Base-by-base conservation (phyloP, 2,797 vertebrate genomes). In the Chloroceryle amazona region DNA sequence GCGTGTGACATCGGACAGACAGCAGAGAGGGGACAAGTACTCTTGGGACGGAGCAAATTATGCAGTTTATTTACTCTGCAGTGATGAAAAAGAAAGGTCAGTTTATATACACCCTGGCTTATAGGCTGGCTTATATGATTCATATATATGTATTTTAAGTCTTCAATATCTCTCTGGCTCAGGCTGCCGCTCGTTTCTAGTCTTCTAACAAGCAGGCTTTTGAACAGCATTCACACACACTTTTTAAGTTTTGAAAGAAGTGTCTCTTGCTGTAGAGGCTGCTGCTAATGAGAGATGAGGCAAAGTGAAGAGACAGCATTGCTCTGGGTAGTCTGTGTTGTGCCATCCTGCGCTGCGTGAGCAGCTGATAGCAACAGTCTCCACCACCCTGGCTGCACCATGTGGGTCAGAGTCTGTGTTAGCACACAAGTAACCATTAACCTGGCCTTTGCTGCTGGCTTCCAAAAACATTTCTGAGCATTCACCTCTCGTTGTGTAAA, bases 351-450 rank as follows among this genome's bases (percentile, higher is more conserved):
- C 13, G 1, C 83, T 58, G 62, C 29, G 58, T 46, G 72, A 89
- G 84, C 80, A 58, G 72, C 86, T 6, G 87, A 84, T 13, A 80
- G 94, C 39, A 46, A 25, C 3, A 3, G 74, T 83, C 52, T 82
- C 60, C 35, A 39, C 16, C 0, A 1, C 60, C 11, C 78, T 23
- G 72, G 78, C 87, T 79, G 86, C 85, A 33, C 21, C 3, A 16
- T 9, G 1, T 78, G 71, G 98, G 96, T 96, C 97, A 97, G 97
- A 96, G 97, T 97, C 95, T 96, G 72, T 96, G 95, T 96, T 97
- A 96, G 88, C 93, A 81, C 68, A 96, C 39, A 22, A 78, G 79
- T 95, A 97, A 97, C 97, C 93, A 97, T 97, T 97, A 98, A 97
- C 95, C 94, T 57, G 67, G 81, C 73, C 89, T 88, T 92, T 87